Evolutionary conservation across 2,888 invertebrate genomes (phyloP).

Genomic region (Hyalella azteca): DNA sequence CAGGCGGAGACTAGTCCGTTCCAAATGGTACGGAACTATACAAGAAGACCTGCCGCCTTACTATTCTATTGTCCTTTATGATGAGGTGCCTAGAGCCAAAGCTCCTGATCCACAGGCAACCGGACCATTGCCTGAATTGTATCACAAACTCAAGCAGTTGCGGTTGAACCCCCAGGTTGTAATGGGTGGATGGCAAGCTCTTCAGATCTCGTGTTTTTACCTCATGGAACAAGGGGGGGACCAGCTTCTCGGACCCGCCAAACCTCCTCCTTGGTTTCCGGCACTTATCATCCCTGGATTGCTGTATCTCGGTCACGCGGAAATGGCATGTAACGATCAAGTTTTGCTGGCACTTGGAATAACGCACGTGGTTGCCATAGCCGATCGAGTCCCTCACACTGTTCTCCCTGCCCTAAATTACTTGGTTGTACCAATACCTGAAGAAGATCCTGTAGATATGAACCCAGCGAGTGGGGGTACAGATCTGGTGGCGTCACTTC

Average conservation of each 20-base stretch:
- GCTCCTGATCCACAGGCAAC: constrained; percentile 44
- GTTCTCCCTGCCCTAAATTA: constrained; percentile 60
- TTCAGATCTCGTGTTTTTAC: constrained; percentile 51
- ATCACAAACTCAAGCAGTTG: constrained; percentile 50
- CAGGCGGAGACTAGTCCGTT: constrained; percentile 43
- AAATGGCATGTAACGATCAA: constrained; percentile 61
- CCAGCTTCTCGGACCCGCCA: constrained; percentile 11
- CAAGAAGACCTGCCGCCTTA: constrained; percentile 58
- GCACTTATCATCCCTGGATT: constrained; percentile 60
- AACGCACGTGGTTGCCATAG: constrained; percentile 61
- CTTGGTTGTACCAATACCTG: constrained; percentile 59
- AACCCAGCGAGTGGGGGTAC: constrained; percentile 39
- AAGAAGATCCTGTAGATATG: constrained; percentile 42
- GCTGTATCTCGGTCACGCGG: constrained; percentile 61
- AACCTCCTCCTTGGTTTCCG: constrained; percentile 60
- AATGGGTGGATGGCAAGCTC: constrained; percentile 50
- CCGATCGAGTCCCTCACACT: constrained; percentile 58
- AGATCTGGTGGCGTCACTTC: constrained; percentile 52
- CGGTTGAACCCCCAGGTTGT: constrained; percentile 49
- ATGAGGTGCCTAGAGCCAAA: constrained; percentile 56
- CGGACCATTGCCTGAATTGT: constrained; percentile 50
- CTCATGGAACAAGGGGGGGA: constrained; percentile 50
- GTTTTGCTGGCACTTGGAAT: constrained; percentile 60
- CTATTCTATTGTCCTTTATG: constrained; percentile 61
- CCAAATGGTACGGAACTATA: constrained; percentile 58